Evolutionary conservation across 2,797 vertebrate species (phyloP).

Genomic region (Rousettus madagascariensis): DNA sequence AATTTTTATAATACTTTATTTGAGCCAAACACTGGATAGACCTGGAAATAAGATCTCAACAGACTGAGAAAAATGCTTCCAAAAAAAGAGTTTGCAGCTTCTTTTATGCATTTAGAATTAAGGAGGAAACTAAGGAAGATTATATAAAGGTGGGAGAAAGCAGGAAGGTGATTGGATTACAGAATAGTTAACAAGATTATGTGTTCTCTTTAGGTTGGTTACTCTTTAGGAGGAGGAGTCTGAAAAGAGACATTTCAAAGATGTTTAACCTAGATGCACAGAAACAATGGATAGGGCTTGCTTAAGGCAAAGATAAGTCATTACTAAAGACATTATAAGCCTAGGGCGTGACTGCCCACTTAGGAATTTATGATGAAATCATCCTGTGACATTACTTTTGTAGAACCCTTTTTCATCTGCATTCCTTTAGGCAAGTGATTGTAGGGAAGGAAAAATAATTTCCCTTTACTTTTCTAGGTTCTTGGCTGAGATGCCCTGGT

Average conservation of each 20-base stretch:
- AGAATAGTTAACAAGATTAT: neutral
- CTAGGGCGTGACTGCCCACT: neutral
- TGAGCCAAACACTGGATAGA: neutral
- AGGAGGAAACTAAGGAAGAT: neutral
- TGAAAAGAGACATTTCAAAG: neutral
- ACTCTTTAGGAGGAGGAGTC: neutral
- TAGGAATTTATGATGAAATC: neutral
- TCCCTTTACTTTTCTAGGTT: neutral
- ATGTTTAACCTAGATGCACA: neutral
- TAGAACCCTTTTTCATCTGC: neutral
- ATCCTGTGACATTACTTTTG: neutral
- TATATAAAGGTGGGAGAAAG: neutral
- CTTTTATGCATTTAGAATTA: neutral
- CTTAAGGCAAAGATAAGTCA: neutral
- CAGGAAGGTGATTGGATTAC: neutral
- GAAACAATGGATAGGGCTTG: neutral
- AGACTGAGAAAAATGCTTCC: neutral
- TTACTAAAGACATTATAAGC: neutral
- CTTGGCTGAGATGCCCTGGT: neutral
- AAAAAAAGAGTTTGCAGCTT: neutral
- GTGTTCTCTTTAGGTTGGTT: neutral
- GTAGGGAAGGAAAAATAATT: neutral
- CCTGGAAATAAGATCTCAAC: neutral
- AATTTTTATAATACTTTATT: neutral
- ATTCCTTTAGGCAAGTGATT: neutral